Conservation (phyloP, 1,140 invertebrate species). For the Eriocheir sinensis region DNA sequence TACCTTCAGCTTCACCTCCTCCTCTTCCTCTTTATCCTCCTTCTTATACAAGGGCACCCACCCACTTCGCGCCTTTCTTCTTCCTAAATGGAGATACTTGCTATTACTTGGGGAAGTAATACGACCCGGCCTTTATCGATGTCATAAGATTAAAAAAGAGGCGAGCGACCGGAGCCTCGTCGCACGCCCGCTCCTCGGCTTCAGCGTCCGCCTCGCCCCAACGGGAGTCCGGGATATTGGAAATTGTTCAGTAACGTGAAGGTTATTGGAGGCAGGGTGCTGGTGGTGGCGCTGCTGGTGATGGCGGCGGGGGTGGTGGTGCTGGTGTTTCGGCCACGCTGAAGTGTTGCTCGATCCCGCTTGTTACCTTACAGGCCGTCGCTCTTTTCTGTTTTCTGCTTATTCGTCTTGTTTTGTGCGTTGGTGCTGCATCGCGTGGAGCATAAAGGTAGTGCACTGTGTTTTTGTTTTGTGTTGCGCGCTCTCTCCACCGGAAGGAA, state of each 20-base stretch:
- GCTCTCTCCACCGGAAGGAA: too few relatives aligned
- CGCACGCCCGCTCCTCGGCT: not conserved
- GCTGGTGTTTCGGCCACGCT: not conserved
- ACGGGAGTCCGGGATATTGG: not conserved
- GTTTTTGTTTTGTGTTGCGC: too few relatives aligned
- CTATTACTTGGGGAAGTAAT: constrained; percentile 16
- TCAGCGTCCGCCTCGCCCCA: not conserved
- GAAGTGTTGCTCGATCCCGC: not conserved
- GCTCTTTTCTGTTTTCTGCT: not conserved
- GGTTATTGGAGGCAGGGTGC: constrained; percentile 11
- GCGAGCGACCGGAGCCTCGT: not conserved
- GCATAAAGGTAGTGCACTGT: too few relatives aligned
- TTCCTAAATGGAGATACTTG: constrained; percentile 24
- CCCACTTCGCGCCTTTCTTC: not conserved
- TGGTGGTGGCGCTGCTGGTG: not conserved
- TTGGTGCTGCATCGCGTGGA: too few relatives aligned
- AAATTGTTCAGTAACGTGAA: constrained; percentile 16
- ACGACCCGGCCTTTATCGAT: constrained; percentile 11
- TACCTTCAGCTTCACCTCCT: too few relatives aligned
- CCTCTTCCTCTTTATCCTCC: too few relatives aligned
- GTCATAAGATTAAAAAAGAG: constrained; percentile 16
- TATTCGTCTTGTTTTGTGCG: too few relatives aligned
- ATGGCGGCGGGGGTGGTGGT: not conserved
- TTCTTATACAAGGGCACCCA: not conserved
- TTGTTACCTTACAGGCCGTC: not conserved